A percentile compares a stretch with the other conserved stretches of the same genome.
These are phyloP conservation scores for Microctonus hyperodae DNA, from an alignment of 2,888 invertebrate genomes.

Conservation along the genomic window DNA sequence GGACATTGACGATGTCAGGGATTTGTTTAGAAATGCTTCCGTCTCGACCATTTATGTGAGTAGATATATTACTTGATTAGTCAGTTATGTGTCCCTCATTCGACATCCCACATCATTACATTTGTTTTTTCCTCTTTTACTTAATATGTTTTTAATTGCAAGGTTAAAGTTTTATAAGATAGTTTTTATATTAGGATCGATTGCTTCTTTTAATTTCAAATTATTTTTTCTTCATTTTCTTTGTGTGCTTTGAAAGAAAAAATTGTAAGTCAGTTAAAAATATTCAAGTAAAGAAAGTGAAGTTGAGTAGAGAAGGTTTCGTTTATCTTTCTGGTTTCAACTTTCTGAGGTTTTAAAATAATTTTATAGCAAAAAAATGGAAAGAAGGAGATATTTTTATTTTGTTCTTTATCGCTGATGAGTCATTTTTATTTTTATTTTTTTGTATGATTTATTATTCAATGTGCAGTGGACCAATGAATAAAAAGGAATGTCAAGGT, in stretches of 20 bases:
- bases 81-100: not conserved
- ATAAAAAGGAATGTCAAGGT: constrained; percentile 36
- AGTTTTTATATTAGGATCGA: not conserved
- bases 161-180: not conserved
- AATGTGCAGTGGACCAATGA: constrained; percentile 20
- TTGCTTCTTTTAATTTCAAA: not conserved
- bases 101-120: constrained; percentile 10
- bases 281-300: not conserved
- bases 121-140: constrained; percentile 16
- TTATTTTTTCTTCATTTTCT: not conserved
- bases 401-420: not conserved
- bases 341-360: not conserved
- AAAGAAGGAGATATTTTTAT: constrained; percentile 1
- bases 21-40: constrained; percentile 60
- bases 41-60: constrained; percentile 61
- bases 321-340: constrained; percentile 17
- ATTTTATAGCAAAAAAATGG: constrained; percentile 23
- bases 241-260: too few species aligned
- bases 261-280: not conserved
- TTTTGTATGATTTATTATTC: not conserved
- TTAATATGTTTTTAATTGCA: not conserved
- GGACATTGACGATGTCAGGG: constrained; percentile 60
- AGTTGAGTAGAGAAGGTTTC: constrained; percentile 2
- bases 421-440: not conserved
- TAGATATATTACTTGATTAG: constrained; percentile 30